phyloP scores from a whole-genome alignment of 2,797 vertebrate genomes.

The Acrossocheilus fasciatus region DNA sequence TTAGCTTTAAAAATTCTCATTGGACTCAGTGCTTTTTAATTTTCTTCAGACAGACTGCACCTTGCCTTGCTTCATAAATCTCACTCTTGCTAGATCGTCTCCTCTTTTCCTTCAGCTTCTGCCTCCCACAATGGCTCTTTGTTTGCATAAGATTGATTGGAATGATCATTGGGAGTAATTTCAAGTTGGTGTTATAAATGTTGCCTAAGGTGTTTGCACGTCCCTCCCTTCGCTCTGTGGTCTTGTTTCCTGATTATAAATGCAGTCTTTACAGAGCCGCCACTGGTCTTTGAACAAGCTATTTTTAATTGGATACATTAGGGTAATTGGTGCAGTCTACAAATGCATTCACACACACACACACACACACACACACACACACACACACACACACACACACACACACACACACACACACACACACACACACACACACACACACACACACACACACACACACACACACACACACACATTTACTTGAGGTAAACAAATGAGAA shows the following conservation, averaged over 20 bases:
- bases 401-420: constrained; percentile 9
- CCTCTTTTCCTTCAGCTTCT: constrained; percentile 6
- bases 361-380: constrained; percentile 11
- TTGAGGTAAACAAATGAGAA: constrained; percentile 1
- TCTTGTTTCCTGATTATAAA: constrained; percentile 61
- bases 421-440: constrained; percentile 3
- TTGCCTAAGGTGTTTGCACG: constrained; percentile 50
- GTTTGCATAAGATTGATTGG: constrained; percentile 41
- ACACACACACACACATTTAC: background rate
- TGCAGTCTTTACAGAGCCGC: constrained; percentile 55
- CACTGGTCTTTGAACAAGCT: constrained; percentile 61
- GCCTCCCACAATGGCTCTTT: constrained; percentile 24
- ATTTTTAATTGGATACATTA: constrained; percentile 64
- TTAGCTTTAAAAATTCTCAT: constrained; percentile 16
- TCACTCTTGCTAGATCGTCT: background rate
- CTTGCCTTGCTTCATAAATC: constrained; percentile 29
- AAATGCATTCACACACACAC: constrained; percentile 1
- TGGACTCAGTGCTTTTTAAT: constrained; percentile 29
- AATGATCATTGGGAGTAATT: constrained; percentile 43
- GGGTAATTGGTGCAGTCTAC: constrained; percentile 58
- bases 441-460: background rate
- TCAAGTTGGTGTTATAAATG: constrained; percentile 46
- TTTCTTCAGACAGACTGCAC: constrained; percentile 7
- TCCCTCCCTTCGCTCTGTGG: constrained; percentile 31
- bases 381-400: constrained; percentile 1